Conservation (phyloP, 2,113 vertebrate genomes). For the Sialia sialis region DNA sequence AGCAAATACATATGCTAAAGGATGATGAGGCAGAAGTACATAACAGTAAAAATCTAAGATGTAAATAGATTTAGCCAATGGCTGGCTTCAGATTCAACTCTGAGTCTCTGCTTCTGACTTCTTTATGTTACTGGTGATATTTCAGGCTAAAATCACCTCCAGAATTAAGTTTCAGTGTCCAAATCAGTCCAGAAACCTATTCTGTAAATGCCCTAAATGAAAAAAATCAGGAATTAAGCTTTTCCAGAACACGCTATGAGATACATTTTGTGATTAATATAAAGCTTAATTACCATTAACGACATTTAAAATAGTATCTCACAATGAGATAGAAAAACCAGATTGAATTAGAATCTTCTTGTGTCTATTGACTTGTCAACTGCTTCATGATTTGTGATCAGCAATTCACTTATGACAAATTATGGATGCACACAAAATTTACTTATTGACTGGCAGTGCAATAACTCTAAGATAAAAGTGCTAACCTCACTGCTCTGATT, state of each 20-base stretch:
- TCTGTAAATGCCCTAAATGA: neutral
- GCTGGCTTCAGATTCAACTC: neutral
- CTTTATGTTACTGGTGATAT: neutral
- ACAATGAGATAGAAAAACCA: neutral
- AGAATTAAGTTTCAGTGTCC: neutral
- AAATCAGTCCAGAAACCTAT: neutral
- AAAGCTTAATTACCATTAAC: neutral
- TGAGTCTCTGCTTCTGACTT: neutral
- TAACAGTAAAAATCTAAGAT: neutral
- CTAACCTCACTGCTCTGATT: slow-evolving; percentile 98
- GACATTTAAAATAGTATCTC: neutral
- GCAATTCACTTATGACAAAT: neutral
- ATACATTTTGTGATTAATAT: neutral
- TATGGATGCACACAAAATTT: neutral
- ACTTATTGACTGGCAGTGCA: neutral
- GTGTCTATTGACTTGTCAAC: neutral
- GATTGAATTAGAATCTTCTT: neutral
- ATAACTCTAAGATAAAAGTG: slow-evolving; percentile 26
- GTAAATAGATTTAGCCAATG: neutral
- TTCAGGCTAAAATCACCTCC: neutral
- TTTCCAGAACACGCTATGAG: neutral
- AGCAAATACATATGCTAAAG: neutral
- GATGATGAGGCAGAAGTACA: neutral
- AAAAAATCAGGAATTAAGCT: neutral
- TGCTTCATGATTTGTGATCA: neutral